Base-by-base conservation (phyloP, 2,113 vertebrate species). In the Ptyas mucosa region DNA sequence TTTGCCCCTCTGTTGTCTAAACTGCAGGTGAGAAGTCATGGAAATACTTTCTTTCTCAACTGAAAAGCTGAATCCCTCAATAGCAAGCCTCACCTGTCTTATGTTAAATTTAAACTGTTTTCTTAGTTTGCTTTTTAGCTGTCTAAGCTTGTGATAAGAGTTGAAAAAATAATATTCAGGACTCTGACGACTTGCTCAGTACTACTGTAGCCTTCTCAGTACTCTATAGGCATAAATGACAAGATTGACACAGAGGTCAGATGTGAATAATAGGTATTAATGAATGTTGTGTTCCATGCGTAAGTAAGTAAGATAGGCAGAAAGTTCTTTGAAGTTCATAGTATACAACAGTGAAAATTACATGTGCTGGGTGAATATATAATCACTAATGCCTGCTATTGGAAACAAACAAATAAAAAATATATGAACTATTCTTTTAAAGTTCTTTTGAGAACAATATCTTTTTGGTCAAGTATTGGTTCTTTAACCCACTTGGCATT, bases 211-310 rank as follows among this genome's bases (percentile, higher is more conserved):
- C 39, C 87, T 89, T 61, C 39, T 51, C 89, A n/a, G 75, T 52
- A 89, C 85, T 49, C 21, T 85, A 90, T 93, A 85, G 95, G 43
- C 64, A 61, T 95, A 95, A 95, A 95, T 96, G 97, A 97, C 96
- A 95, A 96, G 97, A 97, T 96, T 96, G 97, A 97, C 96, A 95
- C 95, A 95, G 94, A 96, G 94, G 95, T 94, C 55, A 92, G 89
- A 92, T 94, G 96, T 69, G 46, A 93, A 94, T 95, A 94, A 64
- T 93, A 96, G 95, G 94, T 97, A 97, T 97, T 95, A 0, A 97
- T 97, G 94, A 93, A 94, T 96, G 97, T 94, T 94, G 95, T 94
- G 96, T 96, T 95, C 95, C 96, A 93, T 95, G 61, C 5, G 0
- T 69, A n/a, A 69, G 29, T 90, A 46, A 86, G 94, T 90, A 46